Base-by-base conservation (phyloP, 2,113 vertebrate genomes). In the Cettia cetti region DNA sequence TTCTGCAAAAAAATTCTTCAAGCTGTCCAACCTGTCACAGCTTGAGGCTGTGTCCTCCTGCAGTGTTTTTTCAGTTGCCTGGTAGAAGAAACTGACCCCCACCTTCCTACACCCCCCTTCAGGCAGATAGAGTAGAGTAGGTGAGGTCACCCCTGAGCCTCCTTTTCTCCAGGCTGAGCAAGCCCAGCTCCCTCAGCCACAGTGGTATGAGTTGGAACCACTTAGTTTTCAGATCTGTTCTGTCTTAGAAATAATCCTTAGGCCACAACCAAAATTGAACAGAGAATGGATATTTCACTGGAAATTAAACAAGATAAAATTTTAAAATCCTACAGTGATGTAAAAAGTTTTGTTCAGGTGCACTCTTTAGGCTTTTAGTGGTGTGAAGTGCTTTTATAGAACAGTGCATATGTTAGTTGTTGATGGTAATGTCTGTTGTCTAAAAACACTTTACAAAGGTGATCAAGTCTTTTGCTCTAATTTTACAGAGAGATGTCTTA, bases 111-210 rank as follows among this genome's bases (percentile, higher is more conserved):
- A 40, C 1, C 8, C 8, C 47, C 47, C 76, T 69, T 42, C 12
- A 31, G n/a, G 63, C 56, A 49, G 22, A 4, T 61, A n/a, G n/a
- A n/a, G 35, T 42, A 27, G 26, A 16, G 31, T 14, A n/a, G 54
- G 2, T 11, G 4, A 70, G 10, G 26, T 63, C 47, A 49, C 40
- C 10, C 21, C 47, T 42, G 47, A 90, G 40, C 15, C 40, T 76
- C 40, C 18, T 76, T 40, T 69, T 63, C 54, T 76, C 15, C 24
- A 31, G 26, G 30, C 0, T 0, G 24, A 54, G 13, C 79, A 61
- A 4, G 30, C 24, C 26, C 47, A n/a, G 20, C 53, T 60, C 53
- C 45, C 39, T n/a, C n/a, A 60, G 24, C 40, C 0, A 0, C n/a
- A 15, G 20, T 64, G 52, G 5, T 65, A 11, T 2, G 2, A 75